Evolutionary conservation across 2,113 vertebrate genomes (phyloP), one percentile per base, ranked within the genome.

Genomic region (Hyperopisus bebe): DNA sequence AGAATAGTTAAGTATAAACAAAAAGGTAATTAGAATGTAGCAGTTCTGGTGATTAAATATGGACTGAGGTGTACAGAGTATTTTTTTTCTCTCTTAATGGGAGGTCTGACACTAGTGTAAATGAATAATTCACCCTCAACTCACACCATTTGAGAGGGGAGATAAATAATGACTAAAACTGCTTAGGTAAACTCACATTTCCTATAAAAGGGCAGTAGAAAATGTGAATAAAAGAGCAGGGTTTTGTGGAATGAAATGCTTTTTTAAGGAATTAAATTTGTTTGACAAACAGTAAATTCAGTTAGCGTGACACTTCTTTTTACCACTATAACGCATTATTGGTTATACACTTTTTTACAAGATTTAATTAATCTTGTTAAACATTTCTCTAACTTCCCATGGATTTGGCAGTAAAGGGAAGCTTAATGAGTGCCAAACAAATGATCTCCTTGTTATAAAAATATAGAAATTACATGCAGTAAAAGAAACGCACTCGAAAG

Each of bases 401-500:
- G 35, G 27, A 27, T 53, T 35, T n/a, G 35, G 58, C 35, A 24
- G 87, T 24, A 44, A 88, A 62, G 51, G n/a, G 48, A 89, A 50
- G 19, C n/a, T 51, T 19, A 17, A 50, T 89, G 74, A 19, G 17
- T 51, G 85, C 85, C 46, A 90, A 77, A 80, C 46, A 90, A 90
- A 90, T 87, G 31, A 50, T 86, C 83, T 87, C 85, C 55, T 80
- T 62, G 66, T 77, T 39, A 39, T 31, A 21, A 27, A 39, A 53
- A 86, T 27, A 90, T 77, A 24, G 11, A 80, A 82, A 50, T 47
- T 24, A 83, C 86, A 88, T 90, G 89, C 85, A 27, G 51, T 51
- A 11, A 87, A 86, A 11, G 7, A 46, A 87, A 87, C 8, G 0
- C 17, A 51, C 7, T 15, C 0, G 39, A 82, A 62, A 77, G 35